phyloP scores from a whole-genome alignment of 2,888 invertebrate species.

The Stratiomys singularior region DNA sequence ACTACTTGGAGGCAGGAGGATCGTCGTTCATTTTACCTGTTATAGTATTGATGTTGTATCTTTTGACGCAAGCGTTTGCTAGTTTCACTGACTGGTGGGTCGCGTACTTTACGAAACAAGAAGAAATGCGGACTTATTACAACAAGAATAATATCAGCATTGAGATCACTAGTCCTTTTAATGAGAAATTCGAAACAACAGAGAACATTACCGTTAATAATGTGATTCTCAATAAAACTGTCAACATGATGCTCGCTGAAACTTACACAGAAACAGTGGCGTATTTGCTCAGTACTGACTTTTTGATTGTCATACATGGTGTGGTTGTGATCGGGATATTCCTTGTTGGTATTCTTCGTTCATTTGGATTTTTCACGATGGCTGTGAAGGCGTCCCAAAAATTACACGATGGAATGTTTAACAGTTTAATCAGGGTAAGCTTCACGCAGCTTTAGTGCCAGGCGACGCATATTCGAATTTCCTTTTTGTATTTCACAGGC shows the following conservation, averaged over 20 bases:
- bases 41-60: constrained; percentile 63
- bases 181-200: background rate
- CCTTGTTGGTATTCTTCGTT: constrained; percentile 70
- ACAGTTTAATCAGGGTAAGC: constrained; percentile 58
- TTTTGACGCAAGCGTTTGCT: constrained; percentile 70
- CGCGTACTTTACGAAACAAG: constrained; percentile 69
- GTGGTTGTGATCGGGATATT: constrained; percentile 68
- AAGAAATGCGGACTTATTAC: constrained; percentile 55
- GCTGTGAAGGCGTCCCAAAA: constrained; percentile 74
- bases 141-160: background rate
- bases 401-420: constrained; percentile 79
- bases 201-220: background rate
- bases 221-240: constrained; percentile 1
- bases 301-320: constrained; percentile 73
- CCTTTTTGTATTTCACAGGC: constrained; percentile 62
- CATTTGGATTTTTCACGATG: constrained; percentile 72
- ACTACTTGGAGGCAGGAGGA: constrained; percentile 69
- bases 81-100: constrained; percentile 78
- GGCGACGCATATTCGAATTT: no score
- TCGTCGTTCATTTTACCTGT: constrained; percentile 65
- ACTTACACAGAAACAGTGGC: background rate
- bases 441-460: background rate
- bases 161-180: constrained; percentile 24
- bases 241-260: background rate
- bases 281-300: constrained; percentile 57